Evolutionary conservation across 2,888 invertebrate species (phyloP), one percentile per base, ranked within the genome.

Genomic region (Troglohyphantes excavatus): DNA sequence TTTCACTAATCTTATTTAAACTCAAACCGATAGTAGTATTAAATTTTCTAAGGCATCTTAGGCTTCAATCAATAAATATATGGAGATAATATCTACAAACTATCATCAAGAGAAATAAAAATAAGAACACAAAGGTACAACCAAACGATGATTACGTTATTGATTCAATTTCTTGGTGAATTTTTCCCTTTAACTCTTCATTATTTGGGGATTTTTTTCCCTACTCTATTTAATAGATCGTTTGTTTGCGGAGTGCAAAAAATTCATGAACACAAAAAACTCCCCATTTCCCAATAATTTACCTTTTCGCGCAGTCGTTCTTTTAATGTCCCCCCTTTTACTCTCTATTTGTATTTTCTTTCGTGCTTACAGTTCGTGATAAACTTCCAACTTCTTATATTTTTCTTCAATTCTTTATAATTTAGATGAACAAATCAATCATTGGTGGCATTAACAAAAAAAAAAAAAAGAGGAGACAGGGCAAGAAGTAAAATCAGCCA

Each of bases 121-220:
- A 33, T 33, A 33, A 33, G 46, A 83, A 73, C 46, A 65, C 39
- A 83, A 83, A 83, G n/a, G 68, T n/a, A 67, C 61, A 67, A 33
- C 59, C 70, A 76, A 73, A 61, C 78, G 85, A 86, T 86, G 85
- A 86, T 86, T 86, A 70, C 85, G 68, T 61, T 67, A 86, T 86
- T 75, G 85, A 86, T 86, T 86, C 76, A 59, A 67, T 86, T 70
- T 85, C 67, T 67, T 59, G 23, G 53, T 11, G 27, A 21, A 53
- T 61, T 85, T 83, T 83, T 78, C 75, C 39, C 21, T 17, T 13
- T 21, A 53, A 26, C 23, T 53, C 19, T 68, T 70, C 78, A 68
- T 78, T 61, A 70, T 70, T 78, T 70, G n/a, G 21, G 11, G 19
- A 43, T 59, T 53, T 67, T 61, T 68, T 76, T 68, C 11, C 39